A percentile compares a stretch with the other conserved stretches of the same genome.
Evolutionary conservation across 2,888 invertebrate species (phyloP).

Genomic region (Drosophila mulleri): DNA sequence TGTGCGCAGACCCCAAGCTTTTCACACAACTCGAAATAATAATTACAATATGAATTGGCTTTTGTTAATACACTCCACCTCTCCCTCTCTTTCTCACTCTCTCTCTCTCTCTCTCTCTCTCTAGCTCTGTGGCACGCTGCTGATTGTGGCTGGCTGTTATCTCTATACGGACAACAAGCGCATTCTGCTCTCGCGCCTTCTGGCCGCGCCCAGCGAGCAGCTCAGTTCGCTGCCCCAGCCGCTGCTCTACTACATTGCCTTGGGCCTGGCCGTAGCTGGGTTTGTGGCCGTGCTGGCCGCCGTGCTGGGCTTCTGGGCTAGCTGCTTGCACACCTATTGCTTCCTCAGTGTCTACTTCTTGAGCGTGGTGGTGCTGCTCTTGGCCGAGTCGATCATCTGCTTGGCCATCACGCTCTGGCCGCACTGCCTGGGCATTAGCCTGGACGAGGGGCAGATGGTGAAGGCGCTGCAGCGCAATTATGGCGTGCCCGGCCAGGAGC

Average conservation of each 20-base stretch:
- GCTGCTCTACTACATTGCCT: slow-evolving; percentile 91
- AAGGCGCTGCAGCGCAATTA: slow-evolving; percentile 91
- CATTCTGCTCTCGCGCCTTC: slow-evolving; percentile 89
- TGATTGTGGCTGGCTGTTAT: slow-evolving; percentile 90
- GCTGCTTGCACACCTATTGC: slow-evolving; percentile 90
- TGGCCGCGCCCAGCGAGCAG: slow-evolving; percentile 87
- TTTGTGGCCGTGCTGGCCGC: slow-evolving; percentile 89
- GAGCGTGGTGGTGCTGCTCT: slow-evolving; percentile 88
- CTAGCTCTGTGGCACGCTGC: slow-evolving; percentile 90
- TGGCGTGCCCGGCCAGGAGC: slow-evolving; percentile 89
- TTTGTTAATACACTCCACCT: not conserved
- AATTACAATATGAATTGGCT: slow-evolving; percentile 1
- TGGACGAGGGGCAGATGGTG: slow-evolving; percentile 89
- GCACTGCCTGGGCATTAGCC: slow-evolving; percentile 90
- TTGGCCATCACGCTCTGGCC: slow-evolving; percentile 91
- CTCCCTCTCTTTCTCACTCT: not conserved
- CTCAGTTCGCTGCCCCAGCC: slow-evolving; percentile 88
- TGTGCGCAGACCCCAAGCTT: slow-evolving; percentile 29
- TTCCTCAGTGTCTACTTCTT: slow-evolving; percentile 91
- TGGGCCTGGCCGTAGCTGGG: slow-evolving; percentile 89
- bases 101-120: slow-evolving; percentile 11
- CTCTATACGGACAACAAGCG: slow-evolving; percentile 90
- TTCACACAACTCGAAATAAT: slow-evolving; percentile 17
- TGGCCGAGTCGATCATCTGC: slow-evolving; percentile 90
- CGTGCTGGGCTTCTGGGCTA: slow-evolving; percentile 93